Evolutionary conservation across 2,113 vertebrate species (phyloP).

Genomic region (Barnardius zonarius): DNA sequence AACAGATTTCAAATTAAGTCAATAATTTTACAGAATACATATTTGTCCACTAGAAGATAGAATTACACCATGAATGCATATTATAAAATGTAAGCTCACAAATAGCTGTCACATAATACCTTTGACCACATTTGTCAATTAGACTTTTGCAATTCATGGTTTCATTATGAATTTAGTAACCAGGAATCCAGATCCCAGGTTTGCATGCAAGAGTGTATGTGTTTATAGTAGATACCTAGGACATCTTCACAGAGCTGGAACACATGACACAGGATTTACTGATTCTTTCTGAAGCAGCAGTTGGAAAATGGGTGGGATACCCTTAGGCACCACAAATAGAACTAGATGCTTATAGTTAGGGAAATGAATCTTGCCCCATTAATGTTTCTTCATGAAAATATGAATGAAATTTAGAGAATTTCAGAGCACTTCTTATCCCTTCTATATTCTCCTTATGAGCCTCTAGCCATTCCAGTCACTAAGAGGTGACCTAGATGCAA

Average conservation of each 20-base stretch:
- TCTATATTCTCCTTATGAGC: fast-evolving
- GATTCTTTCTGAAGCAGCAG: background rate
- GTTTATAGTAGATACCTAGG: background rate
- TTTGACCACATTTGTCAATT: background rate
- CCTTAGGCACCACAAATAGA: background rate
- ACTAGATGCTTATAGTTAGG: background rate
- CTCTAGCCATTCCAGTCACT: background rate
- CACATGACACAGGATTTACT: background rate
- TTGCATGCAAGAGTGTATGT: background rate
- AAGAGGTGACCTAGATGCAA: background rate
- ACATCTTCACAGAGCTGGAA: background rate
- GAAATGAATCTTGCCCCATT: background rate
- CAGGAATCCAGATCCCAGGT: background rate
- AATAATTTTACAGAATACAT: background rate
- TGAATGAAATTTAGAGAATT: background rate
- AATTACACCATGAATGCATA: background rate
- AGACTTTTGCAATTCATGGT: background rate
- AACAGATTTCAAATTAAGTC: background rate
- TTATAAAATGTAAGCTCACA: background rate
- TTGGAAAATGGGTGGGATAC: background rate
- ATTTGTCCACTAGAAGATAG: background rate
- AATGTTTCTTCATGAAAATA: background rate
- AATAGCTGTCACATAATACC: background rate
- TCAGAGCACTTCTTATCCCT: fast-evolving
- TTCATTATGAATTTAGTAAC: background rate